Base-by-base conservation (phyloP, 2,797 vertebrate genomes). In the Myotis planiceps region DNA sequence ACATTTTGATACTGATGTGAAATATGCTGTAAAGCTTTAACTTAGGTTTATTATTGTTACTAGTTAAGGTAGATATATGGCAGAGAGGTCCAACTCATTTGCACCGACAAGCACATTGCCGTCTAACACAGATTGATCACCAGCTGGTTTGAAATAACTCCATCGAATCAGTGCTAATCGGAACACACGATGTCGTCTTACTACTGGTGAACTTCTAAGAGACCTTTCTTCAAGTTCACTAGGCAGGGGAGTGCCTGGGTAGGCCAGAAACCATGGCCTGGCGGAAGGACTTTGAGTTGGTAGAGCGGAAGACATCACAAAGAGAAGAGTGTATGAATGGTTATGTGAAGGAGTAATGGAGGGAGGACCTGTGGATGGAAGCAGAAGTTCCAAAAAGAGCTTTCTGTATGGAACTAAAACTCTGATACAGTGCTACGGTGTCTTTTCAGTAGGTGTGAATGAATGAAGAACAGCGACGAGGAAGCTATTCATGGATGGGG, bases 381-480 rank as follows among this genome's bases (percentile, higher is more conserved):
- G 34, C 25, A 1, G 27, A 55, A 21, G 32, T 12, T 4, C 8
- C 15, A 66, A 6, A 15, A 27, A 58, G 39, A 5, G 3, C 18
- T 75, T 72, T 27, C 14, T 53, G 10, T 82, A 51, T 34, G 10
- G 45, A 4, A 23, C 10, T 4, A 42, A 13, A 60, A 74, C 39
- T 16, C 0, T 14, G 39, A 16, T 47, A 3, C 10, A 29, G 3
- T n/a, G 16, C 51, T 34, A 0, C 29, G 34, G 53, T 34, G 3
- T 65, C 7, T 72, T 37, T 9, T 3, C 29, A 2, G 6, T 34
- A 21, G 34, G 51, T 25, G 29, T 27, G 49, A 34, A 42, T 58
- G 27, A 45, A 8, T 29, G 2, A 49, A 6, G 25, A 27, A 34
- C 0, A 71, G 34, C n/a, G 25, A 25, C 9, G 45, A 69, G n/a